These are phyloP conservation scores for Amphilophus citrinellus DNA, from an alignment of 2,113 vertebrate species.

Conservation along the genomic window DNA sequence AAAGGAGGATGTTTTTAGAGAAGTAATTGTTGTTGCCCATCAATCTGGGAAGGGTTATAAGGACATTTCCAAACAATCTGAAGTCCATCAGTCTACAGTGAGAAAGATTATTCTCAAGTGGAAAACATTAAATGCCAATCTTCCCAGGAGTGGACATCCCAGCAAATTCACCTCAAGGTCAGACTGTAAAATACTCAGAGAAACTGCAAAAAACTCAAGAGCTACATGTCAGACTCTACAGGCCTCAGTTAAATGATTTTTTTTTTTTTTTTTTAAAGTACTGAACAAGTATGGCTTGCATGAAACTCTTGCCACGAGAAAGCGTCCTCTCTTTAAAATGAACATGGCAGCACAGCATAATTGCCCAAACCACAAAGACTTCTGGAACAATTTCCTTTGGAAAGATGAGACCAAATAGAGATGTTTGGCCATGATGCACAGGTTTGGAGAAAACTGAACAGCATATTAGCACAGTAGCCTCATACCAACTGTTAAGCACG, in stretches of 20 bases:
- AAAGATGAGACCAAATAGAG: not conserved
- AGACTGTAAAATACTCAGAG: not conserved
- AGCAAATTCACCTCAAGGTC: not conserved
- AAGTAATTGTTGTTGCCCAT: not conserved
- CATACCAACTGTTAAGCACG: no score
- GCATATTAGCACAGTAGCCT: not conserved
- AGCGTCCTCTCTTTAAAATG: not conserved
- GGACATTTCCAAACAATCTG: not conserved
- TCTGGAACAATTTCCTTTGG: not conserved
- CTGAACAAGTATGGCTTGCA: not conserved
- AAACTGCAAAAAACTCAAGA: fast-evolving
- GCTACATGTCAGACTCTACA: not conserved
- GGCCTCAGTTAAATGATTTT: not conserved
- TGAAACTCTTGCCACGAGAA: not conserved
- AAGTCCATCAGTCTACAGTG: not conserved
- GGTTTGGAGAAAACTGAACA: not conserved
- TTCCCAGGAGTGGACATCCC: not conserved
- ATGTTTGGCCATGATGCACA: not conserved
- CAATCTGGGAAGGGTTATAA: not conserved
- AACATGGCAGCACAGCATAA: not conserved
- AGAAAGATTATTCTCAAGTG: no score
- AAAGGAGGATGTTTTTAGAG: not conserved
- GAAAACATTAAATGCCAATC: not conserved
- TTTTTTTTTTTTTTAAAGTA: no score
- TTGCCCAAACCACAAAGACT: not conserved